Evolutionary conservation across 2,113 vertebrate genomes (phyloP), one percentile per base, ranked within the genome.

Genomic region (Indri indri): DNA sequence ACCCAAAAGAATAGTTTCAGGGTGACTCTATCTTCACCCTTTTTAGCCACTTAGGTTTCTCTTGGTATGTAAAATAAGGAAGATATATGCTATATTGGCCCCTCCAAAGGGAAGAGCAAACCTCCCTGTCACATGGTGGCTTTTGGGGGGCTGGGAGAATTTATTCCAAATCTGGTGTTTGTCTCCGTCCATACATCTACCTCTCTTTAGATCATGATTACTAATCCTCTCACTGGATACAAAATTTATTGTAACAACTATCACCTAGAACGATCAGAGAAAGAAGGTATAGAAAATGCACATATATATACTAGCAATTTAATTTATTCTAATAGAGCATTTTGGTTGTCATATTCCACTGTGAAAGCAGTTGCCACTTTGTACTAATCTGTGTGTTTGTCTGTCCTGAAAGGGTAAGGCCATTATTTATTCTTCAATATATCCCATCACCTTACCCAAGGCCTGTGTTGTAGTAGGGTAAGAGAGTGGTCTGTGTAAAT

Each of bases 1-100:
- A 96, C 90, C 73, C 22, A 79, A 32, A 94, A 85, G 86, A 95
- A 93, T 93, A 87, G 52, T 45, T 76, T 95, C 90, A 97, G 61
- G 50, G 40, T 83, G 73, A 74, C 83, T 88, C 71, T 88, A 52
- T 90, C 61, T 54, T 40, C 27, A 70, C 42, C 30, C 50, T 82
- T 96, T 96, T 88, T 17, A 77, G 18, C 71, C 40, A 71, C 85
- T 85, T 54, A 80, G 47, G 40, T 82, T 77, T 96, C 47, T 84
- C 79, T 85, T 95, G 74, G 57, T 82, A n/a, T 50, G 25, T 84
- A 89, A 93, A 94, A n/a, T 59, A 76, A 71, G 70, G 30, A 10
- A 10, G 37, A 1, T 92, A 88, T 45, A 93, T 95, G 45, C 65
- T 66, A 0, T 61, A 9, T 71, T 37, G 16, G 5, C 34, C 16